Evolutionary conservation across 2,888 invertebrate species (phyloP).

Genomic region (Noctua comes): DNA sequence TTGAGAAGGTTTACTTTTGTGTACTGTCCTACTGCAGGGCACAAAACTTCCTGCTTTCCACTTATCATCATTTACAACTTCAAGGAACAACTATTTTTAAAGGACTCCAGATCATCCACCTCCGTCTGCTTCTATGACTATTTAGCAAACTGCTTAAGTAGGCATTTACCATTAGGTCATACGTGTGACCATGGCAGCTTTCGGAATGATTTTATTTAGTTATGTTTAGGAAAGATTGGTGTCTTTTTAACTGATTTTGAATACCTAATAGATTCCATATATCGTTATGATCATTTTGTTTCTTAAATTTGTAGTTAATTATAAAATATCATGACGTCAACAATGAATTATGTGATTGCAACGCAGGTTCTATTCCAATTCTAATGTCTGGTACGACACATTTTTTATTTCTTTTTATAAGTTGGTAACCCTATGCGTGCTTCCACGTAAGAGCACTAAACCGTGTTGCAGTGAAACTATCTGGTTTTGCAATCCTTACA

Average conservation of each 20-base stretch:
- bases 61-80: neutral
- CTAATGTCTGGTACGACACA: neutral
- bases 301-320: neutral
- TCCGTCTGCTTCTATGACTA: neutral
- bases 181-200: neutral
- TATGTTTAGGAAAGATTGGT: neutral
- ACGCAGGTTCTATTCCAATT: neutral
- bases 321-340: neutral
- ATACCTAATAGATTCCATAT: neutral
- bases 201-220: neutral
- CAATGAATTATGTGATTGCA: neutral
- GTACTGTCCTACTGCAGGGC: neutral
- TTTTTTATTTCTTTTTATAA: slow-evolving; percentile 7
- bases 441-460: slow-evolving; percentile 66
- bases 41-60: neutral
- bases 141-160: neutral
- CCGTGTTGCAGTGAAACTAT: slow-evolving; percentile 60
- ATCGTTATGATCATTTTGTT: neutral
- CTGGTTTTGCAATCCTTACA: slow-evolving; percentile 67
- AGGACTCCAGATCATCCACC: neutral
- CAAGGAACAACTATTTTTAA: neutral
- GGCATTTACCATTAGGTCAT: neutral
- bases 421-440: slow-evolving; percentile 53
- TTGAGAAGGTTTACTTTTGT: neutral
- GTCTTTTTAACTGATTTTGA: neutral